Evolutionary conservation across 1,140 invertebrate species (phyloP).

Genomic region (Macrostomum lignano): DNA sequence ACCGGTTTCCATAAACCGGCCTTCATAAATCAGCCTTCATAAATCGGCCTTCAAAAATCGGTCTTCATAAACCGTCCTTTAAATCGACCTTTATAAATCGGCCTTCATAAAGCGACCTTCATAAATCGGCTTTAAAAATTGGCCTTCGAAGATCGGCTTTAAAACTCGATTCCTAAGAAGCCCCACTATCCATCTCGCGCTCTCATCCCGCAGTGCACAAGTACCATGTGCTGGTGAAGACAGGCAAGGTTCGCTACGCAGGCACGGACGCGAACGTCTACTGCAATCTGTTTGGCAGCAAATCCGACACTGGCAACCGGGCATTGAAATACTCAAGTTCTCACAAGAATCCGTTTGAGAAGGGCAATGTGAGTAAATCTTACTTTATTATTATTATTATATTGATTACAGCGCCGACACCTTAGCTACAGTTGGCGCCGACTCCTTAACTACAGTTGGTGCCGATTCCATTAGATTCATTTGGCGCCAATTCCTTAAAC

Average conservation of each 20-base stretch:
- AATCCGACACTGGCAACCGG: slow-evolving; percentile 19
- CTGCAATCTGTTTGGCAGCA: slow-evolving; percentile 20
- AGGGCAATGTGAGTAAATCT: slow-evolving; percentile 15
- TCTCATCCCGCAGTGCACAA: slow-evolving; percentile 12
- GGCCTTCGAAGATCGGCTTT: not conserved
- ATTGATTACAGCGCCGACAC: no score
- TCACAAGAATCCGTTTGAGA: slow-evolving; percentile 26
- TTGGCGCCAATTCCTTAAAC: no score
- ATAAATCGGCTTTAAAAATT: not conserved
- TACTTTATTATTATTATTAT: not conserved
- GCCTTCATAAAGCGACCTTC: not conserved
- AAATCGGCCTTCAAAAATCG: no score
- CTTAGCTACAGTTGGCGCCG: no score
- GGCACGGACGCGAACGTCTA: slow-evolving; percentile 26
- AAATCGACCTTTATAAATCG: no score
- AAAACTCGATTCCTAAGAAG: not conserved
- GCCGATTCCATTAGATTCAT: no score
- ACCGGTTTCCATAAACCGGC: no score
- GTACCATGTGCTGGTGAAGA: slow-evolving; percentile 19
- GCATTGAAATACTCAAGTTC: slow-evolving; percentile 13
- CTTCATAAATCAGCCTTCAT: no score
- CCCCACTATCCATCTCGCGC: not conserved
- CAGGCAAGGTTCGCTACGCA: slow-evolving; percentile 16
- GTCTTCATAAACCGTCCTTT: no score
- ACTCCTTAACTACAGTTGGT: no score